Evolutionary conservation across 2,888 invertebrate species (phyloP), one percentile per base, ranked within the genome.

Genomic region (Trichopria drosophilae): DNA sequence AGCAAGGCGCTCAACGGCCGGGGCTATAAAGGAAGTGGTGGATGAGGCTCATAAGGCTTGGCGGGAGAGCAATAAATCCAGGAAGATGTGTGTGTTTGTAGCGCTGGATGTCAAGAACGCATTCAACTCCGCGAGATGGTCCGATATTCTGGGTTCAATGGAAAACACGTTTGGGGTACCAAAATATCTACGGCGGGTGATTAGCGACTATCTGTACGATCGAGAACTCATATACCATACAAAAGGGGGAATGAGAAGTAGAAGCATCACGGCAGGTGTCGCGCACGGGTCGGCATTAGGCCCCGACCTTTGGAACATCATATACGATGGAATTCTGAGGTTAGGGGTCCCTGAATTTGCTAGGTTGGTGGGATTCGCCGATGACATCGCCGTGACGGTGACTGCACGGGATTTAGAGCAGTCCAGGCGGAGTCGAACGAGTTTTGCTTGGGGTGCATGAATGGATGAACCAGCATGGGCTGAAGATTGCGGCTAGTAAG

Each of bases 101-200:
- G 43, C 43, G 4, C 13, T 49, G 3, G 42, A 49, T 16, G 49
- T 49, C 1, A 16, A n/a, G 34, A 50, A 53, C 36, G 58, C 58
- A n/a, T 53, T 58, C 29, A 53, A 55, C 24, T 55, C 58, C 2
- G 56, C 44, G 6, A 49, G 51, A 16, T 56, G 59, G 54, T 22
- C 5, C 3, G 58, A 58, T 32, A 51, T 59, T 26, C 34, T 57
- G 20, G 10, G 40, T 7, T 56, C 58, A 5, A 32, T 62, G 23
- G 31, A 47, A 10, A 9, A 26, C 13, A 52, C 51, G 9, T 62
- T 63, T 41, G 52, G 54, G 19, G 35, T 57, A 22, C 59, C 53
- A 7, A 19, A 19, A 7, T 59, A 61, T 35, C 47, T 62, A 10
- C 13, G 28, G 34, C 13, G 40, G n/a, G 26, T 59, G 4, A 24